A percentile compares a stretch with the other conserved stretches of the same genome.
phyloP scores from a whole-genome alignment of 2,888 invertebrate genomes.

The Andrena praecox region DNA sequence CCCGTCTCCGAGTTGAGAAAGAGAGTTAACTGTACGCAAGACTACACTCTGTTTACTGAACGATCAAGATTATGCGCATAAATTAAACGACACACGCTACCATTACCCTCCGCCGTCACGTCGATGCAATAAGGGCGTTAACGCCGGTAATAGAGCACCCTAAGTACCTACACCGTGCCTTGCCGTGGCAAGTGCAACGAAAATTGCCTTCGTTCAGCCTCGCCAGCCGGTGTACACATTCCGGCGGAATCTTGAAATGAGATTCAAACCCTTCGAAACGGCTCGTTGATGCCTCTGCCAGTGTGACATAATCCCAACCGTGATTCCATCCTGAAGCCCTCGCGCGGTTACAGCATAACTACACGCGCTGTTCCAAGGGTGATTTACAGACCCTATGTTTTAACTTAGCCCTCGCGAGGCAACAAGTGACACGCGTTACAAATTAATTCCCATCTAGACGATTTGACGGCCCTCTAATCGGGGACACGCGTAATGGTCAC shows the following conservation, averaged over 20 bases:
- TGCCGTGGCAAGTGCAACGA: conserved; percentile 32
- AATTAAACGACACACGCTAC: conserved; percentile 48
- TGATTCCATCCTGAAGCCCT: conserved; percentile 1
- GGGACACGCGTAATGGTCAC: background rate
- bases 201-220: conserved; percentile 33
- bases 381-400: conserved; percentile 16
- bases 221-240: background rate
- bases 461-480: background rate
- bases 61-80: conserved; percentile 45
- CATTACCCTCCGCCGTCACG: conserved; percentile 31
- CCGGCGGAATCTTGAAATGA: conserved; percentile 18
- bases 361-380: background rate
- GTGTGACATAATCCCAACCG: background rate
- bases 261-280: conserved; percentile 1
- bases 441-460: background rate
- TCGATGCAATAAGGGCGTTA: conserved; percentile 55
- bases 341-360: background rate
- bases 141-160: conserved; percentile 53
- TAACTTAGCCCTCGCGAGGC: background rate
- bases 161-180: conserved; percentile 32
- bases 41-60: conserved; percentile 42
- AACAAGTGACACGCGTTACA: conserved; percentile 21
- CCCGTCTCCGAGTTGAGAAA: conserved; percentile 1
- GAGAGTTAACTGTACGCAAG: conserved; percentile 8
- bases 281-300: background rate